Percentiles rank a stretch among this genome's conserved stretches.
Conservation (phyloP, 2,888 invertebrate species). For the Papilio gigon region DNA sequence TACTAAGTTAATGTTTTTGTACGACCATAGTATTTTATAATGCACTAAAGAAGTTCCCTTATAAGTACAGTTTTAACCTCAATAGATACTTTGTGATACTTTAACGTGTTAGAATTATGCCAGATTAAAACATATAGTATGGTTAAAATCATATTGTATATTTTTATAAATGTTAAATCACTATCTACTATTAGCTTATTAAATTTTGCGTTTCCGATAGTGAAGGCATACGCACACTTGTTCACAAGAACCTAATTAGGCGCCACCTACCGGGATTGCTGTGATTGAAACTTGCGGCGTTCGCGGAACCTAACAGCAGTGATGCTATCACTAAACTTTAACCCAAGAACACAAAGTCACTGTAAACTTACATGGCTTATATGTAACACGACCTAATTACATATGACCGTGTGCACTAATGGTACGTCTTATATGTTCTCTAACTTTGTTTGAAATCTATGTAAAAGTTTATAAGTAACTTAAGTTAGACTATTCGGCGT, state of each 20-base stretch:
- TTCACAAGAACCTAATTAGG: conserved; percentile 68
- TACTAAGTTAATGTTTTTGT: background rate
- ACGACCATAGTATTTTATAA: too few relatives aligned
- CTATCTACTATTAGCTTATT: background rate
- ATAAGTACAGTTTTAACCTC: too few relatives aligned
- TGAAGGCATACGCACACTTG: conserved; percentile 46
- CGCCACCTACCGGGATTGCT: conserved; percentile 61
- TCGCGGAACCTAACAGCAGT: conserved; percentile 57
- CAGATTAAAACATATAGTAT: too few relatives aligned
- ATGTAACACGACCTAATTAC: background rate
- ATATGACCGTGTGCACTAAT: background rate
- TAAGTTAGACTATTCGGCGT: background rate
- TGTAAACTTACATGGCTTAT: conserved; percentile 31
- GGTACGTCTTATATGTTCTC: background rate
- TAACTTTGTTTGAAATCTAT: conserved; percentile 1
- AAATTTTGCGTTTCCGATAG: background rate
- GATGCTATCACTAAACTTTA: conserved; percentile 69
- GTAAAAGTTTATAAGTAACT: background rate
- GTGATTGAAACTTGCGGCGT: conserved; percentile 67
- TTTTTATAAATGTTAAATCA: too few relatives aligned
- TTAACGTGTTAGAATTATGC: too few relatives aligned
- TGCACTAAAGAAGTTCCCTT: too few relatives aligned
- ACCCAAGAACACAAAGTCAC: conserved; percentile 44
- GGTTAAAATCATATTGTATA: too few relatives aligned
- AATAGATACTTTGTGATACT: too few relatives aligned